A percentile compares a stretch with the other conserved stretches of the same genome.
phyloP scores from a whole-genome alignment of 2,888 invertebrate genomes.

The Macrosiphum euphorbiae region DNA sequence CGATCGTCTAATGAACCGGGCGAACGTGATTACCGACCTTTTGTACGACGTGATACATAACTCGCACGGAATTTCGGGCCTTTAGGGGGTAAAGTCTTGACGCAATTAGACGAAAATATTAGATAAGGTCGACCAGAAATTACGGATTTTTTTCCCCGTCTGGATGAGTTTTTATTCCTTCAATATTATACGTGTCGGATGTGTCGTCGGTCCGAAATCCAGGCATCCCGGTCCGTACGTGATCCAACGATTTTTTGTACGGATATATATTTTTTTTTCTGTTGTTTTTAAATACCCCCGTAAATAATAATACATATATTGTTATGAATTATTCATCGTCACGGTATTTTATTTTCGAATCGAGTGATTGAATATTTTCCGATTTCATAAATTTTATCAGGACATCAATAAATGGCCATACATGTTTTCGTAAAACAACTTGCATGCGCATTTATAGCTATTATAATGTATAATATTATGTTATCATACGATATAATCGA shows the following conservation, averaged over 20 bases:
- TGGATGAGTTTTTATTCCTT: slow-evolving; percentile 27
- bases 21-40: slow-evolving; percentile 58
- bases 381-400: not conserved
- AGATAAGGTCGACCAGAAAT: slow-evolving; percentile 25
- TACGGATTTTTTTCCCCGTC: not conserved
- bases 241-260: not conserved
- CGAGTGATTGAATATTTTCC: not conserved
- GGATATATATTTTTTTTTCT: not conserved
- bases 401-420: not conserved
- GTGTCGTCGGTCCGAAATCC: not conserved
- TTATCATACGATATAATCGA: not conserved
- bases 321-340: not conserved
- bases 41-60: slow-evolving; percentile 47
- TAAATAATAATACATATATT: not conserved
- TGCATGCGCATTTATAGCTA: not conserved
- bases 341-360: not conserved
- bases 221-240: not conserved
- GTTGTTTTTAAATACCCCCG: not conserved
- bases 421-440: not conserved
- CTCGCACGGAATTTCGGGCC: not conserved
- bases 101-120: slow-evolving; percentile 40
- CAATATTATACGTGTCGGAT: slow-evolving; percentile 34
- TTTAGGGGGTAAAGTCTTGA: not conserved
- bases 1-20: slow-evolving; percentile 59
- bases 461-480: not conserved